Conservation (phyloP, 2,797 vertebrate genomes). For the Aselliscus stoliczkanus region DNA sequence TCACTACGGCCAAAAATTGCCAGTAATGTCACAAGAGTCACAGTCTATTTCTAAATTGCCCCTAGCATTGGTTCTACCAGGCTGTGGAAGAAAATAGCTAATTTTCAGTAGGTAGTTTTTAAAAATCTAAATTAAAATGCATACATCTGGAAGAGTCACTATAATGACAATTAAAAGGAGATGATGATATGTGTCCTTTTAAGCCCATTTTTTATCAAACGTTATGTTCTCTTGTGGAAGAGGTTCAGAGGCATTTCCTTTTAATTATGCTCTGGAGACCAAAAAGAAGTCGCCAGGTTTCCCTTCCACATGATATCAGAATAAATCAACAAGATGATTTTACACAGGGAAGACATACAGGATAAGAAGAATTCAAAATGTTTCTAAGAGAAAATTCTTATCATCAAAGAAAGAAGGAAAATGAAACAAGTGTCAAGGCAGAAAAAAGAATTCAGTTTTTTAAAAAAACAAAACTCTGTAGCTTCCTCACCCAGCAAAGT, state of each 20-base stretch:
- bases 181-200: not conserved
- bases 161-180: slow-evolving; percentile 26
- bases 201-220: not conserved
- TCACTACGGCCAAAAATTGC: slow-evolving; percentile 28
- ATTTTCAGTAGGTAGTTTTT: not conserved
- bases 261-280: slow-evolving; percentile 36
- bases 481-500: slow-evolving; percentile 6
- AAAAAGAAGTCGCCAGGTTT: not conserved
- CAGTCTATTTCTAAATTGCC: slow-evolving; percentile 47
- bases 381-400: slow-evolving; percentile 32
- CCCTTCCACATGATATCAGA: not conserved
- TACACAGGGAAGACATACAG: not conserved
- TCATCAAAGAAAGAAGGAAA: slow-evolving; percentile 39
- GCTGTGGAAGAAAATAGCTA: not conserved
- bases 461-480: not conserved
- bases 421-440: slow-evolving; percentile 9
- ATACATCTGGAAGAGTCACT: not conserved
- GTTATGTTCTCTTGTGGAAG: slow-evolving; percentile 6
- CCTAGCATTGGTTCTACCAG: slow-evolving; percentile 36
- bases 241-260: not conserved
- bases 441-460: not conserved
- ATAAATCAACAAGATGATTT: slow-evolving; percentile 36
- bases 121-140: slow-evolving; percentile 32
- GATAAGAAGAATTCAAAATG: slow-evolving; percentile 25
- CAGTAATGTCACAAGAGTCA: slow-evolving; percentile 37